Evolutionary conservation across 2,113 vertebrate genomes (phyloP), one percentile per base, ranked within the genome.

Genomic region (Donacobius atricapilla): DNA sequence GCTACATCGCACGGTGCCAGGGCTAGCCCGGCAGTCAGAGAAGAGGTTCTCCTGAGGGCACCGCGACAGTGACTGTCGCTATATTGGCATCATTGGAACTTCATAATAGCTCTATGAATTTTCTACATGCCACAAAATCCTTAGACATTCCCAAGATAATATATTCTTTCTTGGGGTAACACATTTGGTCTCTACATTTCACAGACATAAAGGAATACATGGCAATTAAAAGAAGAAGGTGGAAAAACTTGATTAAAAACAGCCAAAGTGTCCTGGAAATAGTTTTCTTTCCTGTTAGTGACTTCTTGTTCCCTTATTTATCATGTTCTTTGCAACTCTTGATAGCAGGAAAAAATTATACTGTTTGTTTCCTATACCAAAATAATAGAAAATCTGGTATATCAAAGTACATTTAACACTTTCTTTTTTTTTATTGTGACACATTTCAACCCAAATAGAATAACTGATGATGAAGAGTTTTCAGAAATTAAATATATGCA

Each of bases 191-290:
- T 11, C 20, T 33, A n/a, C 7, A 33, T 45, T 64, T 76, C 63
- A 40, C 4, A 72, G 9, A 25, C 2, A 15, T 40, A n/a, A 53
- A 48, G 3, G 2, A 54, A n/a, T 45, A 45, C 4, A 44, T 13
- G 15, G 0, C 0, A 2, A 33, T n/a, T 73, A 51, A 78, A 87
- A 84, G 1, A 13, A 76, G 8, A 5, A 56, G 9, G 15, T 13
- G 11, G 3, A 71, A 79, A 54, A 73, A 8, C 4, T 12, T 70
- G 11, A 15, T 20, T 40, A 3, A 40, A 80, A 75, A 23, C 9
- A 14, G 5, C 13, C 11, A 4, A 71, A 42, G 1, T 45, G 1
- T 33, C 12, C 6, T 69, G 15, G 25, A 73, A 40, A 31, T 15
- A 27, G 7, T n/a, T 66, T 85, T 76, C 5, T 57, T 79, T 86